These are phyloP conservation scores for Lagorchestes hirsutus DNA, from an alignment of 2,797 vertebrate genomes.

Conservation along the genomic window DNA sequence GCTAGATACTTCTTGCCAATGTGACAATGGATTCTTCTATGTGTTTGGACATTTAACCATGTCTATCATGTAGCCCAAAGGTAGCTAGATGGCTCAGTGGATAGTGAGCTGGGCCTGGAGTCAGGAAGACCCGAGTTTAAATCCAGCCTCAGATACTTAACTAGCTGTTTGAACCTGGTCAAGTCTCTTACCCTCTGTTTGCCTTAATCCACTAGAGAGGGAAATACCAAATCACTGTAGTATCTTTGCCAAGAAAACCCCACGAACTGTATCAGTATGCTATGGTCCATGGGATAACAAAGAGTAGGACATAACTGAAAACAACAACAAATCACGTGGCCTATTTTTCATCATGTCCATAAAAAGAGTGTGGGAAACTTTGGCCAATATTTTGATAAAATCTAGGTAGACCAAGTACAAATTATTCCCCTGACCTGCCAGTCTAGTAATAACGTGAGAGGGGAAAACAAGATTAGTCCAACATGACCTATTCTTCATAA, in stretches of 20 bases:
- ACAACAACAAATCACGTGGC: neutral
- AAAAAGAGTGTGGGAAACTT: neutral
- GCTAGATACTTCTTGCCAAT: neutral
- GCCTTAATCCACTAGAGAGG: constrained; percentile 1
- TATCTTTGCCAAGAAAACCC: neutral
- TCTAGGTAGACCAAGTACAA: neutral
- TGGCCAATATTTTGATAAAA: neutral
- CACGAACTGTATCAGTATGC: neutral
- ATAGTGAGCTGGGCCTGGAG: neutral
- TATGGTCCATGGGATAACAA: neutral
- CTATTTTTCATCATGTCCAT: neutral
- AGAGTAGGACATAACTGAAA: neutral
- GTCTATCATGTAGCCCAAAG: neutral
- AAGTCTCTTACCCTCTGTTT: neutral
- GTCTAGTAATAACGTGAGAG: neutral
- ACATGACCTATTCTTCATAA: neutral
- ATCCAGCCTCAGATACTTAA: neutral
- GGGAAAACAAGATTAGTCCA: neutral
- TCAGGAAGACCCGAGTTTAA: constrained; percentile 14
- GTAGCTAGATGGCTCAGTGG: neutral
- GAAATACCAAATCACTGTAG: neutral
- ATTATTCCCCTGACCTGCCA: neutral
- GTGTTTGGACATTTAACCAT: neutral
- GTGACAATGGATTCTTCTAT: neutral
- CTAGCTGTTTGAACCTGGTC: neutral